Evolutionary conservation across 2,113 vertebrate genomes (phyloP), one percentile per base, ranked within the genome.

Genomic region (Rissa tridactyla): DNA sequence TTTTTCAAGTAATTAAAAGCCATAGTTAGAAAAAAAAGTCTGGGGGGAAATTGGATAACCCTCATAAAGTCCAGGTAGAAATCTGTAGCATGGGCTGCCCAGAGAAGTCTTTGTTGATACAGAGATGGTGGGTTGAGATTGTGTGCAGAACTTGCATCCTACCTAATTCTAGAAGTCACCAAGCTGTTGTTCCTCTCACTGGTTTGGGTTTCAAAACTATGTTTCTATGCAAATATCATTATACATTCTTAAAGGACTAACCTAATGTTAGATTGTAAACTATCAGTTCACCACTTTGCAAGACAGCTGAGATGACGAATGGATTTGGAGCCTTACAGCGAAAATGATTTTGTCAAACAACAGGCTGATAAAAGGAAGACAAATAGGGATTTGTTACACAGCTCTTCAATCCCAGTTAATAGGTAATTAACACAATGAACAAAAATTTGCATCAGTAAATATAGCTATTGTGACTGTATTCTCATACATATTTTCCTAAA

Each of bases 31-130:
- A 64, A 76, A 8, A 75, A 80, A 88, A 40, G 4, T 57, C 16
- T 5, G 5, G 10, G 19, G 6, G 10, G 11, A 13, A 18, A 18
- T 1, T 44, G 9, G 23, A 34, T 69, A 73, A 21, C 3, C 3
- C 2, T 47, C 11, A 19, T n/a, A n/a, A 88, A 12, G 5, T 60
- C 62, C 26, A 61, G 17, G 8, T 82, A 26, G 68, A 92, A 46
- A 69, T 72, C 44, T 30, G 16, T 51, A 36, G 6, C 10, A 6
- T 25, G 10, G 11, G 27, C 25, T 42, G 11, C 22, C 17, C 38
- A 14, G 8, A 6, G 46, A 51, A 40, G 10, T 58, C 18, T 70
- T 44, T 22, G 21, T 26, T 29, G 13, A 10, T 15, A 38, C 17
- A 73, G 16, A 65, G 18, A 20, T 7, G 2, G 12, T 10, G 19